Evolutionary conservation across 2,113 vertebrate species (phyloP).

Genomic region (Kryptolebias marmoratus): DNA sequence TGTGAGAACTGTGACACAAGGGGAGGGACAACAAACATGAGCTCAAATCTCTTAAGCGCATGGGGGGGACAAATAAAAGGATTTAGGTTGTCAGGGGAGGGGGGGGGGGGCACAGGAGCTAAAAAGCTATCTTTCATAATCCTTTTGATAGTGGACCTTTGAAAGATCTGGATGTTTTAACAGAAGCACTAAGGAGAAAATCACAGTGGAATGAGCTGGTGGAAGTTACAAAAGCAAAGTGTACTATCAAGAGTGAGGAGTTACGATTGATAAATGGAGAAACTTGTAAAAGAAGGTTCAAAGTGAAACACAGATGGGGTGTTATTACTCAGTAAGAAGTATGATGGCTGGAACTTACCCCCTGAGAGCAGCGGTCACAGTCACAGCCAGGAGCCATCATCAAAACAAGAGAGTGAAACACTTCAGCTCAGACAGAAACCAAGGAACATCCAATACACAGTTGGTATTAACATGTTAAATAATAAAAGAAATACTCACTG

Average conservation of each 20-base stretch:
- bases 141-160: conserved; percentile 84
- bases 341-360: conserved; percentile 65
- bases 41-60: conserved; percentile 85
- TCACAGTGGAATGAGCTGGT: conserved; percentile 37
- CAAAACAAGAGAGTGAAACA: conserved; percentile 16
- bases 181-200: conserved; percentile 54
- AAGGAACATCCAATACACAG: background rate
- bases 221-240: conserved; percentile 47
- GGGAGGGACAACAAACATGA: conserved; percentile 84
- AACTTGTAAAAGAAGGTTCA: background rate
- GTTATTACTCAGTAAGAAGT: background rate
- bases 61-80: conserved; percentile 82
- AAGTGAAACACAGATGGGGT: background rate
- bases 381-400: conserved; percentile 23
- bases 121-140: conserved; percentile 87
- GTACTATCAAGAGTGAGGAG: background rate
- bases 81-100: conserved; percentile 75
- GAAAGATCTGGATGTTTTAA: conserved; percentile 81
- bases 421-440: conserved; percentile 6
- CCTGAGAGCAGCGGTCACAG: conserved; percentile 56
- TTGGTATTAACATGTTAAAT: background rate
- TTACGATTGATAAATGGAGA: background rate
- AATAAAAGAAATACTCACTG: conserved; percentile 73
- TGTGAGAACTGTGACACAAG: conserved; percentile 81
- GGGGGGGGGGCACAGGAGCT: conserved; percentile 70